These are phyloP conservation scores for Phortica variegata DNA, from an alignment of 1,140 invertebrate species.

Conservation along the genomic window DNA sequence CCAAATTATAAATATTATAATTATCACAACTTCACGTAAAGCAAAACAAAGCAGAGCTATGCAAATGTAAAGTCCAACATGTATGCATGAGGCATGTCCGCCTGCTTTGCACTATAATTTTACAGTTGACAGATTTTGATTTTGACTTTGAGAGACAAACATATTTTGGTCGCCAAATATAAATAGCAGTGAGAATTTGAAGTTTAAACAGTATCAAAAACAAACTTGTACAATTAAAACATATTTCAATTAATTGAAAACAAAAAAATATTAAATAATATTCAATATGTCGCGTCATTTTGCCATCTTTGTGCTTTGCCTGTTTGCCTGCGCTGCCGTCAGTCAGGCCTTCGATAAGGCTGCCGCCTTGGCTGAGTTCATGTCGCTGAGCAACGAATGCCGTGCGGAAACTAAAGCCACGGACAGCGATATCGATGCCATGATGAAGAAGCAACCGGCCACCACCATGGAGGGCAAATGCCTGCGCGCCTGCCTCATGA, in stretches of 20 bases:
- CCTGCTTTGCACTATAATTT: slow-evolving; percentile 30
- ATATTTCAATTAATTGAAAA: slow-evolving; percentile 10
- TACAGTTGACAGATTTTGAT: slow-evolving; percentile 28
- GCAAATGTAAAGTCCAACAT: neutral
- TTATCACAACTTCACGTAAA: no score
- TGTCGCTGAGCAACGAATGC: slow-evolving; percentile 26
- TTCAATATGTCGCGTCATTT: slow-evolving; percentile 23
- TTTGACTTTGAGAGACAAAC: slow-evolving; percentile 6
- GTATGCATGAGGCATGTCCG: slow-evolving; percentile 3
- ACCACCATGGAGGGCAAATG: slow-evolving; percentile 30
- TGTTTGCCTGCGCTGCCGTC: slow-evolving; percentile 13
- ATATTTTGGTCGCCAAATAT: slow-evolving; percentile 2
- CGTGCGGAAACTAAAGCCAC: slow-evolving; percentile 23
- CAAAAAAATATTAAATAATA: slow-evolving; percentile 1
- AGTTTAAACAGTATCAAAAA: slow-evolving; percentile 1
- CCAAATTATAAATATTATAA: no score
- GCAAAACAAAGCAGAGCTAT: no score
- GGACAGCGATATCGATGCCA: slow-evolving; percentile 22
- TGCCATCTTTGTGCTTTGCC: slow-evolving; percentile 7
- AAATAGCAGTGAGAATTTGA: no score
- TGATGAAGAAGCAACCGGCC: slow-evolving; percentile 25
- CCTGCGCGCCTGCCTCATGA: slow-evolving; percentile 40
- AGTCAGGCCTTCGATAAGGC: slow-evolving; percentile 31
- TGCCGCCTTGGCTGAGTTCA: slow-evolving; percentile 24
- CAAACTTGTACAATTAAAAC: slow-evolving; percentile 8